A percentile compares a stretch with the other conserved stretches of the same genome.
phyloP scores from a whole-genome alignment of 2,888 invertebrate genomes.

The Tipula helvola region DNA sequence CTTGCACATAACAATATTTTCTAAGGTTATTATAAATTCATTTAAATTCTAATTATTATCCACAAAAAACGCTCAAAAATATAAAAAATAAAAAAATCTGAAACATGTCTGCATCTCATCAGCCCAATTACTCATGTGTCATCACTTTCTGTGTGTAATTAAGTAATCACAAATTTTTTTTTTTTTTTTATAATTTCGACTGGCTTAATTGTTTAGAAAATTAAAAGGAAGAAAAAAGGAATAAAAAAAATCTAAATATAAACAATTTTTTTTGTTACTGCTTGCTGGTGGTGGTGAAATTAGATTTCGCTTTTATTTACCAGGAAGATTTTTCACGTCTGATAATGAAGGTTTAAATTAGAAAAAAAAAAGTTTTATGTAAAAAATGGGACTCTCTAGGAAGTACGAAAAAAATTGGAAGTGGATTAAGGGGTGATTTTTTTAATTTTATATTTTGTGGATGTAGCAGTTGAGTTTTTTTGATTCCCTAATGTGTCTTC shows the following conservation, averaged over 20 bases:
- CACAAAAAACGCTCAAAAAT: neutral
- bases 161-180: neutral
- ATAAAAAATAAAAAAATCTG: neutral
- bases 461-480: neutral
- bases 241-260: neutral
- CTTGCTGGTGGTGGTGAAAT: neutral
- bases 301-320: neutral
- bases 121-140: slow-evolving; percentile 9
- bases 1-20: neutral
- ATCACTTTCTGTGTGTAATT: slow-evolving; percentile 5
- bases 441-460: neutral
- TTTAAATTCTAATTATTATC: neutral
- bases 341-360: slow-evolving; percentile 7
- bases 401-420: neutral
- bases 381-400: neutral
- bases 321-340: slow-evolving; percentile 1
- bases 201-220: neutral
- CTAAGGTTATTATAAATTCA: neutral
- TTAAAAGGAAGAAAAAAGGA: neutral
- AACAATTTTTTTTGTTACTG: neutral
- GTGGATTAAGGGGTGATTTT: neutral
- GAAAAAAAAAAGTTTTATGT: neutral
- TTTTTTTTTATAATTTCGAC: neutral
- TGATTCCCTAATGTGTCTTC: neutral
- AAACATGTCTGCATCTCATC: slow-evolving; percentile 7